phyloP scores from a whole-genome alignment of 2,797 vertebrate species.

The Amphiprion clarkii region DNA sequence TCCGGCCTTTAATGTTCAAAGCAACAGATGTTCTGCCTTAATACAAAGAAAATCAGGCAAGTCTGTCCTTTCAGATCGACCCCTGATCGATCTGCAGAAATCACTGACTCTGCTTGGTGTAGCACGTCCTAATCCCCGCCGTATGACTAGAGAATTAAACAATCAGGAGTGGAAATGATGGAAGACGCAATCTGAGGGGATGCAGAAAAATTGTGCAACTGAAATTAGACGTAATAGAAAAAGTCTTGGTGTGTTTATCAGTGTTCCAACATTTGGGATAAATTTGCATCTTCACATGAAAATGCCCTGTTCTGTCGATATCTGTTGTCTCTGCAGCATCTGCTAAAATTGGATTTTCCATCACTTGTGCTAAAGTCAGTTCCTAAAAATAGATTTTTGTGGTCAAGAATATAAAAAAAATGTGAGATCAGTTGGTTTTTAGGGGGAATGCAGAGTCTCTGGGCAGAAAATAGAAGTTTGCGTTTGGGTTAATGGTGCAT shows the following conservation, averaged over 20 bases:
- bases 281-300: background rate
- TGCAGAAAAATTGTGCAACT: too few relatives aligned
- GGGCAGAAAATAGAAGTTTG: background rate
- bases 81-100: too few relatives aligned
- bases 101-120: too few relatives aligned
- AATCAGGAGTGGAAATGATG: background rate
- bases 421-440: too few relatives aligned
- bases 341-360: background rate
- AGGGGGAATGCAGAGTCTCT: too few relatives aligned
- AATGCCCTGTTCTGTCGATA: background rate
- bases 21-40: background rate
- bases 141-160: background rate
- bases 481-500: background rate
- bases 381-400: too few relatives aligned
- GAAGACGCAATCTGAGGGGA: background rate
- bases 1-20: background rate
- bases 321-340: background rate
- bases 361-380: background rate
- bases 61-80: too few relatives aligned
- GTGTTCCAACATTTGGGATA: background rate
- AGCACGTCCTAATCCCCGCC: too few relatives aligned
- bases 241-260: too few relatives aligned
- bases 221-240: too few relatives aligned
- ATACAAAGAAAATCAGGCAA: background rate
- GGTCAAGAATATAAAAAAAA: too few relatives aligned